These are phyloP conservation scores for Scylla paramamosain DNA, from an alignment of 1,140 invertebrate species.

Conservation along the genomic window DNA sequence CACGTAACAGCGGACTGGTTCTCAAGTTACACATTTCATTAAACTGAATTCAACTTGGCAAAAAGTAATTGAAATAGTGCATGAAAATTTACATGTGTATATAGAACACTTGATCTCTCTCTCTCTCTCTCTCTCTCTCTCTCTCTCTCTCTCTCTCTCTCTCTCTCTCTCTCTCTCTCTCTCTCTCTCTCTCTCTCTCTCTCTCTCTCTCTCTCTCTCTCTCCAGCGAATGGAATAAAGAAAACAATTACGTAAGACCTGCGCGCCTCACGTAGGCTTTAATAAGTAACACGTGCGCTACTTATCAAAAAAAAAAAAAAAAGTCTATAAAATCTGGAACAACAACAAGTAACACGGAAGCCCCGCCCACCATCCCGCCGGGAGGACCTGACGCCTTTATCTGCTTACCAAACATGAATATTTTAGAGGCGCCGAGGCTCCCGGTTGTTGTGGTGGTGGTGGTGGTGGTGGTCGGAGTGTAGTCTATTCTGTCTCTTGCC, in stretches of 20 bases:
- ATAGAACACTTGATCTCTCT: too few species aligned
- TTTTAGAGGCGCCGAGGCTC: constrained; percentile 47
- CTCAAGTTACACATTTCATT: constrained; percentile 1
- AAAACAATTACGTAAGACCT: too few species aligned
- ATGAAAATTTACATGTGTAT: too few species aligned
- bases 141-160: too few species aligned
- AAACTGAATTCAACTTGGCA: neutral
- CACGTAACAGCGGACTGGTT: neutral
- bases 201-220: too few species aligned
- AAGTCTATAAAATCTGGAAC: neutral
- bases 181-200: too few species aligned
- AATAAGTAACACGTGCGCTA: neutral
- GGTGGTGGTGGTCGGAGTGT: neutral
- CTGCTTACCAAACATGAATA: constrained; percentile 59
- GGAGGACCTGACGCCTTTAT: constrained; percentile 17
- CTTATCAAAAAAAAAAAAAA: neutral
- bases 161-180: too few species aligned
- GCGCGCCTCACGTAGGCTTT: too few species aligned
- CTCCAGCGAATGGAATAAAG: too few species aligned
- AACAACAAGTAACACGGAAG: neutral
- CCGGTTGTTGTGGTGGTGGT: neutral
- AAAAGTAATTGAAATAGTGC: too few species aligned
- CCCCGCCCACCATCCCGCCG: too few species aligned
- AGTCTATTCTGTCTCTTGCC: neutral
- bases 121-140: too few species aligned